Evolutionary conservation across 2,797 vertebrate genomes (phyloP).

Genomic region (Lithobates sylvaticus): DNA sequence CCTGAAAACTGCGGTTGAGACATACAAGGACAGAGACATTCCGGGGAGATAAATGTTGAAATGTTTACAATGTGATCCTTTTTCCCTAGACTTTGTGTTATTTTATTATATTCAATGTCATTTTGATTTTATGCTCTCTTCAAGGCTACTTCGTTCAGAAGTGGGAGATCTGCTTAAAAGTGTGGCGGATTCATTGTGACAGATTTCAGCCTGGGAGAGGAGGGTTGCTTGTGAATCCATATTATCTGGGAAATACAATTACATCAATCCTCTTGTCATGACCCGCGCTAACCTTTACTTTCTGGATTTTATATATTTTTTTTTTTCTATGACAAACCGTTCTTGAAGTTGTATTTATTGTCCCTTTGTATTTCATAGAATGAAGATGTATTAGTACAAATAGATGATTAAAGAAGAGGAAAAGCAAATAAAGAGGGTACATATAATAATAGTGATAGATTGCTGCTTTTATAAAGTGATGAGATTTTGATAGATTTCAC

Average conservation of each 20-base stretch:
- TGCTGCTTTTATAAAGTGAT: slow-evolving; percentile 24
- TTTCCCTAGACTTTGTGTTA: slow-evolving; percentile 76
- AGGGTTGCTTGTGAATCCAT: slow-evolving; percentile 32
- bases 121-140: slow-evolving; percentile 77
- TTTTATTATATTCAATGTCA: slow-evolving; percentile 79
- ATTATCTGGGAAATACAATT: slow-evolving; percentile 38
- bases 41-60: slow-evolving; percentile 75
- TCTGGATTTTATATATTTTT: background rate
- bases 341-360: slow-evolving; percentile 43
- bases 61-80: slow-evolving; percentile 72
- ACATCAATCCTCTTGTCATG: slow-evolving; percentile 32
- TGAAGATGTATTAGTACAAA: slow-evolving; percentile 21
- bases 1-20: slow-evolving; percentile 59
- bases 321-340: slow-evolving; percentile 35
- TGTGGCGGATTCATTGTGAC: slow-evolving; percentile 24
- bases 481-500: slow-evolving; percentile 42
- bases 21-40: slow-evolving; percentile 78
- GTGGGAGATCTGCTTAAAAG: slow-evolving; percentile 24
- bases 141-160: slow-evolving; percentile 77
- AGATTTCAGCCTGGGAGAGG: slow-evolving; percentile 12
- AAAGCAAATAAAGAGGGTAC: slow-evolving; percentile 33
- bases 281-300: slow-evolving; percentile 40
- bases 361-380: background rate
- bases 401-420: slow-evolving; percentile 45
- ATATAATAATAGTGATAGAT: slow-evolving; percentile 20